Percentiles rank a stretch among this genome's conserved stretches.
Conservation (phyloP, 2,888 invertebrate genomes). For the Flexamia atlantica region DNA sequence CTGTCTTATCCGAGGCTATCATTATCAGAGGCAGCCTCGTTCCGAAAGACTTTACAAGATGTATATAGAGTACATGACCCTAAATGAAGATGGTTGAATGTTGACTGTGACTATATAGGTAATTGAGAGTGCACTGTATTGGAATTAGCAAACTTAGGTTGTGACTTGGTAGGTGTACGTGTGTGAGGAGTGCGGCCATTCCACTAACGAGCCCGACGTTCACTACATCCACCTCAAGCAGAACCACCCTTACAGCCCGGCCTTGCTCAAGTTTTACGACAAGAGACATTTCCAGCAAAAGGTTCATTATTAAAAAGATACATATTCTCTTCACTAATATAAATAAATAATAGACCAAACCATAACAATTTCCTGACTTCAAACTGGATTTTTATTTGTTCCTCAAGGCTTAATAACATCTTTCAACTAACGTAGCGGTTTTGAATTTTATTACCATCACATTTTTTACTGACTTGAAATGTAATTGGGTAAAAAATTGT, state of each 20-base stretch:
- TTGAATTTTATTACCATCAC: too few species aligned
- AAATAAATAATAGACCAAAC: conserved; percentile 36
- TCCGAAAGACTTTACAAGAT: too few species aligned
- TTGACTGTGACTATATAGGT: too few species aligned
- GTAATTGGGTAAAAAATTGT: too few species aligned
- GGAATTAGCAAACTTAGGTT: neutral
- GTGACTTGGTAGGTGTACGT: conserved; percentile 89
- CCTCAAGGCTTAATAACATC: neutral
- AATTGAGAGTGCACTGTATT: too few species aligned
- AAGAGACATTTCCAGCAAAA: conserved; percentile 93
- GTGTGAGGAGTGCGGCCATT: conserved; percentile 99
- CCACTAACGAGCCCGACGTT: conserved; percentile 96
- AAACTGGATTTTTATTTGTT: conserved; percentile 18
- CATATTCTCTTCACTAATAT: conserved; percentile 39
- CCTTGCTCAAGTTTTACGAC: conserved; percentile 97
- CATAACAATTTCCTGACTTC: neutral
- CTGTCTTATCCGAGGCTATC: too few species aligned
- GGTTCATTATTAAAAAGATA: conserved; percentile 54
- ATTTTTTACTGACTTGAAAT: neutral
- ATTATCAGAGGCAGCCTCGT: too few species aligned
- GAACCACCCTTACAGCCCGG: conserved; percentile 96
- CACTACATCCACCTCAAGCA: conserved; percentile 97
- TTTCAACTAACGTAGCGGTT: neutral
- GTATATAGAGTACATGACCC: too few species aligned
- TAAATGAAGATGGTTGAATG: too few species aligned